Percentiles rank a stretch among this genome's conserved stretches.
These are phyloP conservation scores for Scaptomyza graminum DNA, from an alignment of 1,140 invertebrate species.

Conservation along the genomic window DNA sequence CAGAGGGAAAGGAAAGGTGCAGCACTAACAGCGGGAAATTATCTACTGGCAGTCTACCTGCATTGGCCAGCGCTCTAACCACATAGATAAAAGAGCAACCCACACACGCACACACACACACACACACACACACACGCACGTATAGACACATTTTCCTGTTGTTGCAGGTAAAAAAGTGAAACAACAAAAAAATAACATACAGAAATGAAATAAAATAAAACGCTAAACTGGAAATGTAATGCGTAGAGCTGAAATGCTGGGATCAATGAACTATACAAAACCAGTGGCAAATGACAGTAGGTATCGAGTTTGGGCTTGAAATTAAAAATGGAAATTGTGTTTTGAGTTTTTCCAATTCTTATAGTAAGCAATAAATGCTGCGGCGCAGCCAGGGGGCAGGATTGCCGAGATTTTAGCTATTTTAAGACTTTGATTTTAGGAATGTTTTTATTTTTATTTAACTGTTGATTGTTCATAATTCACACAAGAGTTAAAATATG, in stretches of 20 bases:
- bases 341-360: conserved; percentile 48
- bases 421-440: too few species aligned
- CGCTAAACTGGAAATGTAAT: conserved; percentile 78
- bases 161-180: conserved; percentile 67
- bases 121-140: conserved; percentile 36
- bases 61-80: conserved; percentile 26
- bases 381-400: not conserved
- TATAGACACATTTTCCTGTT: conserved; percentile 71
- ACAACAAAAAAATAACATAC: conserved; percentile 41
- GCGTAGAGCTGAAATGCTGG: conserved; percentile 70
- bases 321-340: conserved; percentile 6
- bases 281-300: conserved; percentile 36
- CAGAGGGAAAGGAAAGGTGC: too few species aligned
- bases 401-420: too few species aligned
- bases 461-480: too few species aligned
- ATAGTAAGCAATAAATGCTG: conserved; percentile 53
- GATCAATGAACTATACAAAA: conserved; percentile 70
- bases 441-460: too few species aligned
- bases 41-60: conserved; percentile 48
- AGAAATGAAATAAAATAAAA: conserved; percentile 66
- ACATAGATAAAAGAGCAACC: conserved; percentile 64
- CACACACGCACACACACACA: conserved; percentile 33
- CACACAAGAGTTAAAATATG: too few species aligned
- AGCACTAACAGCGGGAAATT: not conserved
- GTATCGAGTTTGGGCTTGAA: conserved; percentile 24